Evolutionary conservation across 2,888 invertebrate species (phyloP), one percentile per base, ranked within the genome.

Genomic region (Tigriopus californicus): DNA sequence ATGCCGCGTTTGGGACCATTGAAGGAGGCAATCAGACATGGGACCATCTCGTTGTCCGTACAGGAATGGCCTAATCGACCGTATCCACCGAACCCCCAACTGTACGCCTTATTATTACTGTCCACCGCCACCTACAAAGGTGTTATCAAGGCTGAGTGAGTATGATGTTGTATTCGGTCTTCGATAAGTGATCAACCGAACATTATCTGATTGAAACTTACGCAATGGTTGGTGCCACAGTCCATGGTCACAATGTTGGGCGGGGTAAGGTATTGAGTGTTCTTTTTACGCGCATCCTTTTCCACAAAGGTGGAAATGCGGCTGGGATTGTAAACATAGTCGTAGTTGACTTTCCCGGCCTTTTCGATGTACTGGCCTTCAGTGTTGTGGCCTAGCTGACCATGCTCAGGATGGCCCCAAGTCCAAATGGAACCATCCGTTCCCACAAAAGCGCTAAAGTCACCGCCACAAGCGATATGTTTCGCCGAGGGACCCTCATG

Each of bases 61-160:
- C 90, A 91, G 8, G 89, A 84, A 74, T 94, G 92, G 0, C 92
- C 94, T 13, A 94, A 75, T 1, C 94, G 80, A 0, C 92, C 92
- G 68, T 92, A 88, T 0, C 92, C 94, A 12, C 91, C 92, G 71
- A 91, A 94, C 20, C 94, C 92, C 92, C 92, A 94, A 58, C 90
- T 88, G 72, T 80, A 94, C 0, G 86, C 84, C 12, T 92, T 80
- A 71, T 85, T 88, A 69, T 83, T 83, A 0, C 85, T 82, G 68
- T 94, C 92, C 63, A 90, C 80, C 0, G 86, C 87, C 53, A 86
- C 80, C 83, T 83, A 63, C 13, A 66, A 66, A 57, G 61, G 48
- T 61, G 64, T 61, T 58, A 18, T 3, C 24, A n/a, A 33, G 33
- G 33, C 4, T 8, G 8, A 3, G 33, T 33, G 33, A 3, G 4